These are phyloP conservation scores for Drosophila teissieri DNA, from an alignment of 1,140 invertebrate genomes.

Conservation along the genomic window DNA sequence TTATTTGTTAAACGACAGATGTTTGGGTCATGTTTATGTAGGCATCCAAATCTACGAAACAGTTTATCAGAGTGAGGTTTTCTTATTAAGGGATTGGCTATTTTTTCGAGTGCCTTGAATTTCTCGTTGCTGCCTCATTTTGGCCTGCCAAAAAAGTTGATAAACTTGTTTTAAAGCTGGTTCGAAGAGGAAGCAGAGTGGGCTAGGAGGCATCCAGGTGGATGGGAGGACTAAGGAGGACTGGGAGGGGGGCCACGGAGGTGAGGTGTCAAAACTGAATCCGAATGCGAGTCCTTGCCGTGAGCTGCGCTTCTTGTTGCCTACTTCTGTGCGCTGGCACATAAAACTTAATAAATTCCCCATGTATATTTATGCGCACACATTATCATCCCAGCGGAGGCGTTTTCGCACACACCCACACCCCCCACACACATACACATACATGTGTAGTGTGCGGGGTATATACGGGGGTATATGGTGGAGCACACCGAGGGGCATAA, in stretches of 20 bases:
- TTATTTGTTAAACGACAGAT: no score
- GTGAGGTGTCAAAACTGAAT: conserved; percentile 23
- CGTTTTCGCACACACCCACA: conserved; percentile 3
- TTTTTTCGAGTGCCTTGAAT: background rate
- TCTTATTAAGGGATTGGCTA: no score
- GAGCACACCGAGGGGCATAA: conserved; percentile 20
- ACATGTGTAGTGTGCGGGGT: no score
- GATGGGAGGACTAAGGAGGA: background rate
- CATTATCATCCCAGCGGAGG: conserved; percentile 56
- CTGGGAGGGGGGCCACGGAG: background rate
- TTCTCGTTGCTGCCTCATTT: conserved; percentile 12
- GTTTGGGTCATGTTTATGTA: no score
- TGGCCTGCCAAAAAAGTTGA: conserved; percentile 51
- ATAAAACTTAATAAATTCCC: conserved; percentile 77
- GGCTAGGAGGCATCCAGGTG: background rate
- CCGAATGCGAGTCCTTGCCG: conserved; percentile 36
- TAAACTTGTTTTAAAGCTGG: conserved; percentile 67
- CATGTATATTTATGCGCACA: conserved; percentile 78
- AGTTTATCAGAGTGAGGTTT: no score
- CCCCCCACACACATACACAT: background rate
- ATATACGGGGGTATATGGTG: background rate
- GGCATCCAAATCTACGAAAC: no score
- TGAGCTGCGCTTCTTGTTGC: conserved; percentile 47
- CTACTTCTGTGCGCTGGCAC: conserved; percentile 59
- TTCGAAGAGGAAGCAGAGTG: conserved; percentile 20